Evolutionary conservation across 2,797 vertebrate genomes (phyloP), one percentile per base, ranked within the genome.

Genomic region (Sandelia bainsii): DNA sequence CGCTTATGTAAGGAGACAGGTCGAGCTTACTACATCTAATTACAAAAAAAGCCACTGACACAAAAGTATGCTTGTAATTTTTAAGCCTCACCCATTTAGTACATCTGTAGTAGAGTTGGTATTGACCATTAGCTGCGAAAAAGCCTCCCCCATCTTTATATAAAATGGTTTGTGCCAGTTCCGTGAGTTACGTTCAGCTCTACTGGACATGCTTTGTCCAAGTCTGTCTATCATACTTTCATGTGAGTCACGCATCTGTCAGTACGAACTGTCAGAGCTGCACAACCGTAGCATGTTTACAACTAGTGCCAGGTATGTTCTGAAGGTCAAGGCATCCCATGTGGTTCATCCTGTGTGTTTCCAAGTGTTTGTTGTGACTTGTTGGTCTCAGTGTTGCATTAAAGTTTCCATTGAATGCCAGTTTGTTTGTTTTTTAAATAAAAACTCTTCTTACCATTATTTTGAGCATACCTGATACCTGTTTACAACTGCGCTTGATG

Each of bases 201-300:
- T 17, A 16, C 40, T 72, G 68, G 71, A 60, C n/a, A 1, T 78
- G 74, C 70, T 60, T 69, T 32, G 57, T 77, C 46, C 27, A 61
- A 23, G 40, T 83, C 64, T 60, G 72, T 40, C 40, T 44, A 29
- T 72, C 56, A 45, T 42, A n/a, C 60, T 62, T 22, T 69, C 83
- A 72, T 61, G 52, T 90, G 88, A 90, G 63, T 90, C 87, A 91
- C 51, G 0, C 32, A 10, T 77, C 82, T 88, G 82, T 86, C 80
- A 83, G 14, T 66, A 34, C 45, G 11, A 64, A 42, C 65, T 57
- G 74, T 75, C 68, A 72, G 49, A 23, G 32, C 45, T 23, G 7
- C 20, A 44, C 27, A 51, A 65, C 60, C 2, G 1, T 37, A 27
- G 50, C 32, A 4, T 0, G 5, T 12, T 59, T 48, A 56, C 23